A percentile compares a stretch with the other conserved stretches of the same genome.
These are phyloP conservation scores for Cabera pusaria DNA, from an alignment of 2,888 invertebrate species.

Conservation along the genomic window DNA sequence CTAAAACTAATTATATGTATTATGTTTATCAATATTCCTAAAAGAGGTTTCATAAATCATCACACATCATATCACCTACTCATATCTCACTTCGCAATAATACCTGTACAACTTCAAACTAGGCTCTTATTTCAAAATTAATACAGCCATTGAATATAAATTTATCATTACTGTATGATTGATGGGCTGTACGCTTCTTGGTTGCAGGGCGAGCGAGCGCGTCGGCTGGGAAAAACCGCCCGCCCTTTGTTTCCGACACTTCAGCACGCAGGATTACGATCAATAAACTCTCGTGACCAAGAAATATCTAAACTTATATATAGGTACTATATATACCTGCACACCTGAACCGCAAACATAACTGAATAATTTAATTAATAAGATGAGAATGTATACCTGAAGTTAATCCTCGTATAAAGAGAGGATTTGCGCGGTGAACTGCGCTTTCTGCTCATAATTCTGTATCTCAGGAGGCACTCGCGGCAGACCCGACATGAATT, in stretches of 20 bases:
- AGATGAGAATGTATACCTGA: conserved; percentile 19
- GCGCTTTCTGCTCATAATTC: conserved; percentile 12
- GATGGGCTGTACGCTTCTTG: conserved; percentile 5
- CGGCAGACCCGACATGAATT: conserved; percentile 12
- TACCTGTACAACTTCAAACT: too few species aligned
- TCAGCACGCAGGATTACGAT: conserved; percentile 4
- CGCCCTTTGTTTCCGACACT: conserved; percentile 12
- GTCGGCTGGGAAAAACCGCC: conserved; percentile 12
- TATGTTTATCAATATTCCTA: too few species aligned
- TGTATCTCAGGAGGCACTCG: conserved; percentile 2
- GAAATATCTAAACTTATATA: conserved; percentile 5
- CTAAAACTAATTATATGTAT: too few species aligned
- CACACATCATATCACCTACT: too few species aligned
- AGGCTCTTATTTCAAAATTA: not conserved
- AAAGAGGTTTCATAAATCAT: too few species aligned
- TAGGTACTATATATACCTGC: conserved; percentile 10
- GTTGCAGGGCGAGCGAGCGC: conserved; percentile 7
- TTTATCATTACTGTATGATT: conserved; percentile 6
- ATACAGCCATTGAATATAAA: conserved; percentile 1
- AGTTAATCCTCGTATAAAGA: conserved; percentile 17
- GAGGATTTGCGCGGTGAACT: conserved; percentile 14
- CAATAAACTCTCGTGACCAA: conserved; percentile 8
- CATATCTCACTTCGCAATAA: too few species aligned
- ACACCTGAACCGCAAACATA: conserved; percentile 7
- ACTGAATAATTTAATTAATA: conserved; percentile 19